Evolutionary conservation across 2,888 invertebrate species (phyloP).

Genomic region (Polietes domitor): DNA sequence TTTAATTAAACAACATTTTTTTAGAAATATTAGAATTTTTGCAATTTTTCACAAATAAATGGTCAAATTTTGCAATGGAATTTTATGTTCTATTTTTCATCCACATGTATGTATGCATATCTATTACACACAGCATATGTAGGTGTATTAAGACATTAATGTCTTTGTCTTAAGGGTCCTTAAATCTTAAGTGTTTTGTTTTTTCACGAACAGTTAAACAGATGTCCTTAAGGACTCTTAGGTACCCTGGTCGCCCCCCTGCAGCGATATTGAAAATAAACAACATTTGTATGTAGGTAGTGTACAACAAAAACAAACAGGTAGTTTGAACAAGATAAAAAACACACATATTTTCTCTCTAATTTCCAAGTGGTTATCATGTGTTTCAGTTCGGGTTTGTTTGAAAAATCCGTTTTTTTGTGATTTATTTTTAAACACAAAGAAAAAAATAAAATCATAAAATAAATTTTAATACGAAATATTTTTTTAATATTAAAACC

Average conservation of each 20-base stretch:
- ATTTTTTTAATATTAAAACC: conserved; percentile 12
- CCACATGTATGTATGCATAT: no score
- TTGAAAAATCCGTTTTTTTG: no score
- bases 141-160: no score
- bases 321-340: background rate
- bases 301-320: background rate
- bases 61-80: no score
- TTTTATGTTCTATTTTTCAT: no score
- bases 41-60: no score
- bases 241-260: background rate
- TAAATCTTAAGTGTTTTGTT: conserved; percentile 1
- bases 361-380: background rate
- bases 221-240: conserved; percentile 9
- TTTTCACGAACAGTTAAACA: background rate
- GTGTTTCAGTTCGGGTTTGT: background rate
- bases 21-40: no score
- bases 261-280: background rate
- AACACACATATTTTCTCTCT: background rate
- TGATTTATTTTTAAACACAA: no score
- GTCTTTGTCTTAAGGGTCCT: no score
- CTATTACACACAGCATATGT: no score
- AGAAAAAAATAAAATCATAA: background rate
- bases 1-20: no score
- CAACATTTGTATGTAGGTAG: background rate
- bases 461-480: no score